These are phyloP conservation scores for Clunio marinus DNA, from an alignment of 2,888 invertebrate genomes.

Conservation along the genomic window DNA sequence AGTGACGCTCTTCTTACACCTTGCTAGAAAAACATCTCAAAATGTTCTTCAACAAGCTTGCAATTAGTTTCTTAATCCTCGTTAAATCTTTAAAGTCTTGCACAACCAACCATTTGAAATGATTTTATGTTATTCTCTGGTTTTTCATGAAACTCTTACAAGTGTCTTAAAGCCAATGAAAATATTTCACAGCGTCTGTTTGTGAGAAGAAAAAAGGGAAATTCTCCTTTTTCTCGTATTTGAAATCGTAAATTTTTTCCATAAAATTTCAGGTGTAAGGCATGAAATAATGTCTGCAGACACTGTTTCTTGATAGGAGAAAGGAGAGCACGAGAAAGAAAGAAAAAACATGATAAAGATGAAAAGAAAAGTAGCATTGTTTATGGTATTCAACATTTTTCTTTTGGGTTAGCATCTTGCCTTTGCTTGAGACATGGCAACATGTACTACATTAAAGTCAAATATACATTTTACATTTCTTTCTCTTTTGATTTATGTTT, in stretches of 20 bases:
- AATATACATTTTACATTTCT: conserved; percentile 21
- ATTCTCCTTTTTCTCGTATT: conserved; percentile 10
- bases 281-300: conserved; percentile 7
- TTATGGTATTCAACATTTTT: conserved; percentile 17
- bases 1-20: too few relatives aligned
- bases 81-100: conserved; percentile 7
- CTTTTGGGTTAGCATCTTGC: background rate
- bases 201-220: too few relatives aligned
- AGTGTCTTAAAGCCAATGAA: conserved; percentile 18
- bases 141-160: background rate
- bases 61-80: conserved; percentile 20
- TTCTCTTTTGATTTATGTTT: conserved; percentile 34
- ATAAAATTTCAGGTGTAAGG: conserved; percentile 20
- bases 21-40: too few relatives aligned
- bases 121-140: background rate
- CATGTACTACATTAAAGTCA: conserved; percentile 29
- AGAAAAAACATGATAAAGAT: conserved; percentile 4
- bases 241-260: conserved; percentile 12
- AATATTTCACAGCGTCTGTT: background rate
- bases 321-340: too few relatives aligned
- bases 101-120: background rate
- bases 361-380: conserved; percentile 2
- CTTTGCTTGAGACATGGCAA: background rate
- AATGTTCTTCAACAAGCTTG: conserved; percentile 22
- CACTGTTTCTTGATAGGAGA: too few relatives aligned